Evolutionary conservation across 2,113 vertebrate species (phyloP).

Genomic region (Platichthys stellatus): DNA sequence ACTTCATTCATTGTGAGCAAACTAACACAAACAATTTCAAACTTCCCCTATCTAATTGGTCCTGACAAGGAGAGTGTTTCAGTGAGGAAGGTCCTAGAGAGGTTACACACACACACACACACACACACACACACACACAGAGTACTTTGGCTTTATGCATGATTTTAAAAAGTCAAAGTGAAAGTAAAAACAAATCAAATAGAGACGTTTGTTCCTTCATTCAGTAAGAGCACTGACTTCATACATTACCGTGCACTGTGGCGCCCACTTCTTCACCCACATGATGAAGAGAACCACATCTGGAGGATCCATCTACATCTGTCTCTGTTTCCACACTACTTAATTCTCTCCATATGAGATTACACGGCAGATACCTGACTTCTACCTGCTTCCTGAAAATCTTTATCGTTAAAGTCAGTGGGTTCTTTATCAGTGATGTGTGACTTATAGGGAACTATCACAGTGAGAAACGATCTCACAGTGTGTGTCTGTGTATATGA

Average conservation of each 20-base stretch:
- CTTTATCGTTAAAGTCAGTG: neutral
- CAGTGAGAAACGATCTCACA: too few species aligned
- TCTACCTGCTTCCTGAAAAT: neutral
- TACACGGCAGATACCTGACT: conserved; percentile 10
- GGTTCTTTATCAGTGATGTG: neutral
- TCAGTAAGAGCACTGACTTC: neutral
- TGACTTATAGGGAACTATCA: neutral
- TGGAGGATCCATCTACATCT: conserved; percentile 47
- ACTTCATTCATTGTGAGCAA: too few species aligned
- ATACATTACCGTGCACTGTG: neutral
- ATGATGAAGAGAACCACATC: conserved; percentile 33
- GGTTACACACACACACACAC: conserved; percentile 8
- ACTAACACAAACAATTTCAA: too few species aligned
- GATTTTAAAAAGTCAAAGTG: neutral
- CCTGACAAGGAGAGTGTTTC: too few species aligned
- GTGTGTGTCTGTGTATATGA: neutral
- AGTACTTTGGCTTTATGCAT: neutral
- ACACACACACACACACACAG: neutral
- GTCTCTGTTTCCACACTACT: conserved; percentile 35
- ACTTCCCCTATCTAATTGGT: too few species aligned
- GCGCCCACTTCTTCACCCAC: neutral
- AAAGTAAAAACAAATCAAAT: neutral
- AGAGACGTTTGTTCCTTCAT: conserved; percentile 1
- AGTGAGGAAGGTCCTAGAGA: too few species aligned
- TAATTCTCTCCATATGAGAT: conserved; percentile 40